Base-by-base conservation (phyloP, 2,888 invertebrate genomes). In the Platycheirus albimanus region DNA sequence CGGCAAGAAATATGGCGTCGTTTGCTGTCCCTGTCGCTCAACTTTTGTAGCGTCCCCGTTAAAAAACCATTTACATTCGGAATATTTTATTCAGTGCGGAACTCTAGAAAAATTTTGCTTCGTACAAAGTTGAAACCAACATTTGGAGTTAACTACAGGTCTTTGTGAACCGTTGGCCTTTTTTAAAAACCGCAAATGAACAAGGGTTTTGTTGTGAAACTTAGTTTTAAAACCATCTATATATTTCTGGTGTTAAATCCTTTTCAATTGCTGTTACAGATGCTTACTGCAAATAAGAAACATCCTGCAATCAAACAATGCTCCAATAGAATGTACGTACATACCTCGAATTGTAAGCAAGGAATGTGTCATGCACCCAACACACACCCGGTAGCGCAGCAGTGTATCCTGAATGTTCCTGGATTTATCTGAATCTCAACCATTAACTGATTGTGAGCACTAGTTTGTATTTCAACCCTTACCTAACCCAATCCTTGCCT, bases 371-470 rank as follows among this genome's bases (percentile, higher is more conserved):
- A 28, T 61, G 28, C 43, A 76, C 56, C n/a, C 51, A 41, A 30
- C 52, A 10, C 11, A 41, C 41, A 36, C 15, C 15, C 28, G 13
- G n/a, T 38, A n/a, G n/a, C n/a, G 54, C 11, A 33, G 36, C 36
- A 28, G 33, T 77, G 52, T 17, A 17, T 58, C 41, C 49, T 36
- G 43, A 58, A 58, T 71, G 49, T 66, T 30, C 61, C 51, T 36
- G 54, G 52, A 61, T 79, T 49, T n/a, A n/a, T n/a, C n/a, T n/a
- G n/a, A n/a, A n/a, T n/a, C n/a, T n/a, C 61, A 52, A 28, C 63
- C 79, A 63, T 79, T 69, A 63, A 49, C 58, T 71, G 71, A 81
- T 81, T 77, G 81, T 76, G 58, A 69, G 64, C 56, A n/a, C n/a
- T n/a, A n/a, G n/a, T n/a, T n/a, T 47, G 36, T 56, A n/a, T n/a